Evolutionary conservation across 2,113 vertebrate species (phyloP).

Genomic region (Orycteropus afer): DNA sequence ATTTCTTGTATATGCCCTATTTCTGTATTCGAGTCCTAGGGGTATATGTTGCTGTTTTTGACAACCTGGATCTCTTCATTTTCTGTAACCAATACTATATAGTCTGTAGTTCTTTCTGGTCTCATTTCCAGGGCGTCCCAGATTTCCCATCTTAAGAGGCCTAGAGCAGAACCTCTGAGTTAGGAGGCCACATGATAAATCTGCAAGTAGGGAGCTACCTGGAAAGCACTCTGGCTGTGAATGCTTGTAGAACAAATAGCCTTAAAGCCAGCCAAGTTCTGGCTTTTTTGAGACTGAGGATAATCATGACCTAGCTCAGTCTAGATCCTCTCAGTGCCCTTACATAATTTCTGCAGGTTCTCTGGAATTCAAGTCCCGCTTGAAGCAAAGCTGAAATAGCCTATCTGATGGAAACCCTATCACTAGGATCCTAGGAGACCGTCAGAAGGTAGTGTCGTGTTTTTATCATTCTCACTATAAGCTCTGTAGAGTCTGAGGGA

Average conservation of each 20-base stretch:
- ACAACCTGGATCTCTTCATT: not conserved
- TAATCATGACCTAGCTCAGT: not conserved
- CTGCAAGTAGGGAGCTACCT: not conserved
- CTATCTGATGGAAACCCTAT: not conserved
- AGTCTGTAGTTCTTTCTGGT: not conserved
- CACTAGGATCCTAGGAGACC: not conserved
- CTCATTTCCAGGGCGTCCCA: not conserved
- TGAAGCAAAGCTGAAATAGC: not conserved
- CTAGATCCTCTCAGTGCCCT: not conserved
- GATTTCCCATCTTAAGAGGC: not conserved
- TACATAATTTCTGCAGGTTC: not conserved
- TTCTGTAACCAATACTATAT: constrained; percentile 9
- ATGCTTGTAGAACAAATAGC: not conserved
- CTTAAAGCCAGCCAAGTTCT: not conserved
- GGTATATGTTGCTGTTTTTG: constrained; percentile 5
- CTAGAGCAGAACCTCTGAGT: not conserved
- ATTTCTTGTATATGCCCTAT: not conserved
- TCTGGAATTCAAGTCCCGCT: not conserved
- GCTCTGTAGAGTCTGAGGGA: not conserved
- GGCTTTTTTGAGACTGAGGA: not conserved
- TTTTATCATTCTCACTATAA: not conserved
- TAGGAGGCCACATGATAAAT: not conserved
- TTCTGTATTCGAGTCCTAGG: not conserved
- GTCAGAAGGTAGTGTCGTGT: not conserved
- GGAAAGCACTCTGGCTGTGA: not conserved